Percentiles rank a stretch among this genome's conserved stretches.
Conservation (phyloP, 2,888 invertebrate species). For the Drosophila paranaensis region DNA sequence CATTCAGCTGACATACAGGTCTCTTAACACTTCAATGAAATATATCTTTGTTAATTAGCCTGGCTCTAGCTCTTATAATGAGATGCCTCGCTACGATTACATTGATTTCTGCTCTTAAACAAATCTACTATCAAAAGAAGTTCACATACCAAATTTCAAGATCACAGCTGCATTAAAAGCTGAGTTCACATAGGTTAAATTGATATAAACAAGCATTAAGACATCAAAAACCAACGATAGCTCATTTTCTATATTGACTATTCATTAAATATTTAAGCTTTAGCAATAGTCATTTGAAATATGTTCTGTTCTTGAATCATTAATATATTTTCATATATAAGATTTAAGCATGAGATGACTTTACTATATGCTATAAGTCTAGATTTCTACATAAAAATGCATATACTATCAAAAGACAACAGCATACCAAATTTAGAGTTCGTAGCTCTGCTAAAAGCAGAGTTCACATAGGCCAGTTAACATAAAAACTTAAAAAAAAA, state of each 20-base stretch:
- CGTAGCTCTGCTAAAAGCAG: not conserved
- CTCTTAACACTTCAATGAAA: not conserved
- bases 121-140: constrained; percentile 1
- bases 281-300: not conserved
- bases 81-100: constrained; percentile 8
- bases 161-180: constrained; percentile 23
- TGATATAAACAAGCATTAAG: not conserved
- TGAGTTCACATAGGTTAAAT: constrained; percentile 32
- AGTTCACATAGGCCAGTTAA: not conserved
- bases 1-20: not conserved
- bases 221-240: not conserved
- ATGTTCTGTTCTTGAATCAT: not conserved
- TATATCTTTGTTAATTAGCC: not conserved
- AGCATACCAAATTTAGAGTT: not conserved
- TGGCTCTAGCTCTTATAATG: not conserved
- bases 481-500: no score
- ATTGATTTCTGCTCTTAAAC: constrained; percentile 16
- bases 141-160: constrained; percentile 13
- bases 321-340: not conserved
- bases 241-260: not conserved
- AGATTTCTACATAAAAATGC: not conserved
- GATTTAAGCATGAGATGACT: not conserved
- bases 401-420: not conserved
- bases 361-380: not conserved
- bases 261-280: not conserved